Base-by-base conservation (phyloP, 2,113 vertebrate species). In the Scartelaos histophorus region DNA sequence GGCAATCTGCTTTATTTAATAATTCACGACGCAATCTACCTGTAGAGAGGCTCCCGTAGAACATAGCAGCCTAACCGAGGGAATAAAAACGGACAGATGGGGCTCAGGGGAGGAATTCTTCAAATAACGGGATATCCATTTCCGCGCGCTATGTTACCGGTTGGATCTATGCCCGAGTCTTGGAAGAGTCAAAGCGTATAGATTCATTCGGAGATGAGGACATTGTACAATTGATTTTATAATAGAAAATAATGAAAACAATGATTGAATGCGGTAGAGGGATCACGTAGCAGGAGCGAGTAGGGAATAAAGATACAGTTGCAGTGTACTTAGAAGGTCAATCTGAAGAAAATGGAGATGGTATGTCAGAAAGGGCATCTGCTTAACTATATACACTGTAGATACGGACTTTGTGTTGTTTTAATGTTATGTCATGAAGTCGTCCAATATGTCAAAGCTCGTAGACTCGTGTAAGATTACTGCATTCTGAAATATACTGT, bases 1-100 rank as follows among this genome's bases (percentile, higher is more conserved):
- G 69, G 82, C 85, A 91, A 90, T 92, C 87, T 82, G 73, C 4
- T 82, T 86, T 85, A 87, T 90, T 94, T 69, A 92, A 93, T 94
- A 90, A 94, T 93, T 91, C 85, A 93, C 69, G 24, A 82, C 67
- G 82, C 90, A 91, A 91, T 92, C 90, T 91, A 89, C 82, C 84
- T 86, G 69, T 29, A 69, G 69, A 62, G 69, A 46, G 60, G 82
- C 87, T 65, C 75, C 78, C 71, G 66, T 75, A 12, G 54, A 76
- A 47, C 61, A 21, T 15, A 49, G 47, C 67, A 16, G 70, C 81
- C 71, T 22, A 71, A 51, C 25, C 16, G 49, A 73, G 58, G 58
- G 66, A 78, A 82, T 74, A 81, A 80, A 86, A 74, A 80, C 70
- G 77, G 82, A 85, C 69, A 83, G 69, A 87, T 73, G 17, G 61